phyloP scores from a whole-genome alignment of 2,888 invertebrate species.

The Capitulum mitella region DNA sequence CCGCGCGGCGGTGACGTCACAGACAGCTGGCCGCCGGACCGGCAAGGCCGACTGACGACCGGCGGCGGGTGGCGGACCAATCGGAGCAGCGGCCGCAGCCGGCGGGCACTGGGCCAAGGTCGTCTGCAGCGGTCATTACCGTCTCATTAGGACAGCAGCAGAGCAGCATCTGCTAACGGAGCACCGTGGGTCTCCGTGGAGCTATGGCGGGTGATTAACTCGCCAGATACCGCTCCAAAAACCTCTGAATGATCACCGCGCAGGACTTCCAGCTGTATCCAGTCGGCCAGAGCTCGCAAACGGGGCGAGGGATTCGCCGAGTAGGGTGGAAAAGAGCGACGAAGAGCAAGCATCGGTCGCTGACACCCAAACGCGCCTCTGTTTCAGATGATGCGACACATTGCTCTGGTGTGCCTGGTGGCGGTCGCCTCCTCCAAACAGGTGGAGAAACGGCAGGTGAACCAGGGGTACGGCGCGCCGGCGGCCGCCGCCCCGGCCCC shows the following conservation, averaged over 20 bases:
- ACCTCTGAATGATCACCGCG: neutral
- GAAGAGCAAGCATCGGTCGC: neutral
- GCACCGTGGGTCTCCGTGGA: too few relatives aligned
- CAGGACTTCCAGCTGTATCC: too few relatives aligned
- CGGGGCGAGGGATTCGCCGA: too few relatives aligned
- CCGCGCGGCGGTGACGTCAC: neutral
- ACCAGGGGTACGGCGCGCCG: neutral
- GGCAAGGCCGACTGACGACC: neutral
- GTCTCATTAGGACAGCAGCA: too few relatives aligned
- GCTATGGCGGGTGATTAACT: too few relatives aligned
- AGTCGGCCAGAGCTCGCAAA: too few relatives aligned
- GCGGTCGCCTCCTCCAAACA: slow-evolving; percentile 6
- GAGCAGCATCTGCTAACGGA: too few relatives aligned
- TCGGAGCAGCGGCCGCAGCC: neutral
- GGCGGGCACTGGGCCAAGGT: too few relatives aligned
- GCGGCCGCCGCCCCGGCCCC: neutral
- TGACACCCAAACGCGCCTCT: neutral
- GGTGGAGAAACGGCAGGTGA: slow-evolving; percentile 18
- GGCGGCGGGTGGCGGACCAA: neutral
- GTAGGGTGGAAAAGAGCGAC: neutral
- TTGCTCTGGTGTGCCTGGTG: slow-evolving; percentile 12
- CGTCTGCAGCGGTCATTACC: too few relatives aligned
- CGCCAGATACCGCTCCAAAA: too few relatives aligned
- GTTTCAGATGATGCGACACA: slow-evolving; percentile 23
- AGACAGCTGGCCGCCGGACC: neutral